Evolutionary conservation across 1,140 invertebrate species (phyloP).

Genomic region (Drosophila sechellia): DNA sequence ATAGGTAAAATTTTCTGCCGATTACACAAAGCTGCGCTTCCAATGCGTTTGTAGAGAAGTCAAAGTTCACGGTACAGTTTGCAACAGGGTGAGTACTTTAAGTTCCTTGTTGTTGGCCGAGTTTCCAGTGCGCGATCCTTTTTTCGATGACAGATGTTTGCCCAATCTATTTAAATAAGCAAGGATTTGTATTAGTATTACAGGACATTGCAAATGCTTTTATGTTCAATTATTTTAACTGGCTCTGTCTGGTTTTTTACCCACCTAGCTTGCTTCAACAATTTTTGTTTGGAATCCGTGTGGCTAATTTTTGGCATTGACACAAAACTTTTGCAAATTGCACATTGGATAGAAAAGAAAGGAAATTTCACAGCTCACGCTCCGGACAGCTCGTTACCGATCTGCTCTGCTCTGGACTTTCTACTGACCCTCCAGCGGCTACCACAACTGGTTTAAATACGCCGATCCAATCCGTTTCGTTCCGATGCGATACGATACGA

Average conservation of each 20-base stretch:
- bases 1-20: constrained; percentile 30
- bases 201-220: neutral
- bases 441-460: constrained; percentile 71
- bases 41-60: constrained; percentile 21
- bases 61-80: constrained; percentile 88
- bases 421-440: constrained; percentile 63
- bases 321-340: constrained; percentile 77
- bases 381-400: constrained; percentile 26
- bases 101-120: constrained; percentile 90
- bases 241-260: neutral
- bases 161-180: constrained; percentile 85
- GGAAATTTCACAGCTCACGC: constrained; percentile 25
- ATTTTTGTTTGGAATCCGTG: constrained; percentile 64
- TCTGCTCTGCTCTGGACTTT: constrained; percentile 65
- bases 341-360: constrained; percentile 60
- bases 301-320: constrained; percentile 82
- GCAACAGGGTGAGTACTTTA: constrained; percentile 89
- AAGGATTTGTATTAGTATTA: neutral
- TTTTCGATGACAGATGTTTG: constrained; percentile 88
- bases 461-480: constrained; percentile 9
- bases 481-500: neutral
- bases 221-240: neutral
- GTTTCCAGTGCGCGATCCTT: constrained; percentile 89
- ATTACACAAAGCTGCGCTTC: constrained; percentile 44
- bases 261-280: constrained; percentile 68